Percentiles rank a stretch among this genome's conserved stretches.
phyloP scores from a whole-genome alignment of 2,888 invertebrate genomes.

The Pammene fasciana region DNA sequence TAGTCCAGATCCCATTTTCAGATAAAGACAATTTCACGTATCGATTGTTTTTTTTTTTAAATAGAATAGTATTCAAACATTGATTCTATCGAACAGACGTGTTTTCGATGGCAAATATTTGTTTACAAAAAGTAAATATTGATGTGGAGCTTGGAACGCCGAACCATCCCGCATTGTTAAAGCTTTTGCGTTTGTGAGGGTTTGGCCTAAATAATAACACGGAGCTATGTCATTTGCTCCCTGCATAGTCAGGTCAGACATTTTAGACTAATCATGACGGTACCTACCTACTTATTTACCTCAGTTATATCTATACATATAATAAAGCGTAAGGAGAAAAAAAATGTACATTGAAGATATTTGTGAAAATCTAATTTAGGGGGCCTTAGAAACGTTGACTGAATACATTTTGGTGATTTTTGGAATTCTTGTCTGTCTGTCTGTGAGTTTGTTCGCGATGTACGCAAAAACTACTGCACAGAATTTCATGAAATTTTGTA shows the following conservation, averaged over 20 bases:
- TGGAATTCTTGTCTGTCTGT: too few relatives aligned
- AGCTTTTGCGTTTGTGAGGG: slow-evolving; percentile 2
- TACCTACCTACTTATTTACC: too few relatives aligned
- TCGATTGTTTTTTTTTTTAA: slow-evolving; percentile 18
- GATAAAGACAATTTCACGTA: not conserved
- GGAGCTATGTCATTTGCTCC: not conserved
- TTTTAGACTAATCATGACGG: too few relatives aligned
- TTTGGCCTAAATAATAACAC: not conserved
- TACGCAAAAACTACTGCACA: too few relatives aligned
- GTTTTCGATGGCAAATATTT: slow-evolving; percentile 39
- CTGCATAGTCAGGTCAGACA: not conserved
- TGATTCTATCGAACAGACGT: slow-evolving; percentile 27
- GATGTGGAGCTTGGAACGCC: slow-evolving; percentile 29
- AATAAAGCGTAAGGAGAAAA: too few relatives aligned
- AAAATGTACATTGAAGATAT: too few relatives aligned
- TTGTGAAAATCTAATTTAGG: too few relatives aligned
- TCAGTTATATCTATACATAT: too few relatives aligned
- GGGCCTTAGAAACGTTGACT: too few relatives aligned
- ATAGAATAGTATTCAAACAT: slow-evolving; percentile 29
- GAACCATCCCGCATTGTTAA: slow-evolving; percentile 32
- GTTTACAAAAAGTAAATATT: slow-evolving; percentile 39
- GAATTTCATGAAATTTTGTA: too few relatives aligned
- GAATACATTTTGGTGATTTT: too few relatives aligned
- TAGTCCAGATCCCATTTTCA: not conserved
- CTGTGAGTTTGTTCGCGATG: too few relatives aligned